phyloP scores from a whole-genome alignment of 2,888 invertebrate species.

The Maniola hyperantus region DNA sequence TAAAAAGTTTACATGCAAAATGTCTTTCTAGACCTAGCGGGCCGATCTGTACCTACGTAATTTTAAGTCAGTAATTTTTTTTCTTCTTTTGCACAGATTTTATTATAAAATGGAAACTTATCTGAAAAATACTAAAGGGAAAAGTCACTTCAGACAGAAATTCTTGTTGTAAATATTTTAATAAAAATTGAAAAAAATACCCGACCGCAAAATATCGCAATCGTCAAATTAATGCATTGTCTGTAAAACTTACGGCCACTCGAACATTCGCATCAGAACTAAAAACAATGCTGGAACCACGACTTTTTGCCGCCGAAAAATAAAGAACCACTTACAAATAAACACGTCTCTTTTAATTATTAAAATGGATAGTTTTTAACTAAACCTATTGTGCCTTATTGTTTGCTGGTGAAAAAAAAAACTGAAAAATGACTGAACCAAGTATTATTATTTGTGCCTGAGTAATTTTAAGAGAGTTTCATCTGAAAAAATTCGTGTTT shows the following conservation, averaged over 20 bases:
- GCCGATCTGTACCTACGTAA: too few relatives aligned
- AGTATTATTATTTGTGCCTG: conserved; percentile 1
- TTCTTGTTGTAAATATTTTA: not conserved
- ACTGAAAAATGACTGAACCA: conserved; percentile 7
- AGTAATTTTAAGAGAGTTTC: too few relatives aligned
- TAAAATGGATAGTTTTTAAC: conserved; percentile 32
- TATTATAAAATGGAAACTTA: too few relatives aligned
- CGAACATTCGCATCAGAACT: conserved; percentile 39
- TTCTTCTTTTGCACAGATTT: too few relatives aligned
- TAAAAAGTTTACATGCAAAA: too few relatives aligned
- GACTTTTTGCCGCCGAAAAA: conserved; percentile 38
- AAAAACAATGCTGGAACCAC: conserved; percentile 37
- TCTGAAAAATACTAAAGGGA: too few relatives aligned
- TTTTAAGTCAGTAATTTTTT: too few relatives aligned
- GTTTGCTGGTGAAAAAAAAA: conserved; percentile 25
- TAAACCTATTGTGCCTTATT: conserved; percentile 34
- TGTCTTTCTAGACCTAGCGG: too few relatives aligned
- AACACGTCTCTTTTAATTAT: conserved; percentile 37
- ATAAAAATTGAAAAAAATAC: conserved; percentile 14
- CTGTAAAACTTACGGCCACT: conserved; percentile 34
- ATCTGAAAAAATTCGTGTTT: too few relatives aligned
- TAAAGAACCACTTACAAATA: conserved; percentile 36
- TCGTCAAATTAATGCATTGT: conserved; percentile 36
- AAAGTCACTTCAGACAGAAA: not conserved
- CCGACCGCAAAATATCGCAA: conserved; percentile 6